Conservation (phyloP, 2,888 invertebrate genomes). For the Abrostola triplasia region DNA sequence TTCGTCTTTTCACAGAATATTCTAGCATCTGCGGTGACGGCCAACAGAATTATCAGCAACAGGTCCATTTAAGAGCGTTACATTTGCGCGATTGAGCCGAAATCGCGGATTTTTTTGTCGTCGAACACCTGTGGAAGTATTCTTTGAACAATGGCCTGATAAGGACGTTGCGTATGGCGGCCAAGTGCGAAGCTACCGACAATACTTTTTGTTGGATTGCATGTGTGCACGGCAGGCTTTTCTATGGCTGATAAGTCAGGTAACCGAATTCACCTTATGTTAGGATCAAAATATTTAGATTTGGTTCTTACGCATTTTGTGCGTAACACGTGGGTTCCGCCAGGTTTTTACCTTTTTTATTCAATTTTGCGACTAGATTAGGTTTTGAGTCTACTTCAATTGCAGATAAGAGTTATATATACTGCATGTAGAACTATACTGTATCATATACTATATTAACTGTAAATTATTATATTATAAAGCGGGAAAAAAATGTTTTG, state of each 20-base stretch:
- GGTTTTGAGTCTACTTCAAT: too few relatives aligned
- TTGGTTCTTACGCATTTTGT: too few relatives aligned
- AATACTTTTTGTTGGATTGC: conserved; percentile 30
- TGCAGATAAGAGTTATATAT: too few relatives aligned
- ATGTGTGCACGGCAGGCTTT: background rate
- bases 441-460: too few relatives aligned
- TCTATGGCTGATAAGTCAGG: background rate
- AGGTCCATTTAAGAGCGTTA: conserved; percentile 57
- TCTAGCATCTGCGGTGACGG: conserved; percentile 52
- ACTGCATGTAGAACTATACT: too few relatives aligned
- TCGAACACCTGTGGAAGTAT: conserved; percentile 25
- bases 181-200: background rate
- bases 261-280: too few relatives aligned
- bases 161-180: conserved; percentile 27
- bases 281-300: too few relatives aligned
- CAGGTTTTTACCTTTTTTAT: too few relatives aligned
- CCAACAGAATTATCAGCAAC: conserved; percentile 44
- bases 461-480: too few relatives aligned
- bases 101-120: conserved; percentile 7
- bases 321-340: too few relatives aligned
- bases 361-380: too few relatives aligned
- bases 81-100: conserved; percentile 38
- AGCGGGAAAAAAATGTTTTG: too few relatives aligned
- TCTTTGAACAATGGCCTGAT: conserved; percentile 48
- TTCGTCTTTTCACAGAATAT: conserved; percentile 71